A percentile compares a stretch with the other conserved stretches of the same genome.
Evolutionary conservation across 1,140 invertebrate species (phyloP).

Genomic region (Caerostris darwini): DNA sequence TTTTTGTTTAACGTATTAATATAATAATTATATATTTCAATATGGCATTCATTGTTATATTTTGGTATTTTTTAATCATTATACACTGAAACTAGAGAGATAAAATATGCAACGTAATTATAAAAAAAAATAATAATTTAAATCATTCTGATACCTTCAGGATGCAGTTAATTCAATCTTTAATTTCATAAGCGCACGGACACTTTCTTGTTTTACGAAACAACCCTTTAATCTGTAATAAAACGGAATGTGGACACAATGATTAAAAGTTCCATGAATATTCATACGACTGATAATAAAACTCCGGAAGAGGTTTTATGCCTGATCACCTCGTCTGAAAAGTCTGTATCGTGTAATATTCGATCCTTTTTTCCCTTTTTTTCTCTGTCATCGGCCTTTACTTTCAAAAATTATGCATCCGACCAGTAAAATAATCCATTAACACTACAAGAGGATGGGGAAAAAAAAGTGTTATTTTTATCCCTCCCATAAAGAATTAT

Average conservation of each 20-base stretch:
- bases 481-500: slow-evolving; percentile 76
- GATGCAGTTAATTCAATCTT: slow-evolving; percentile 51
- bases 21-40: no score
- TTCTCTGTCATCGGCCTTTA: background rate
- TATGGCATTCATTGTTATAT: no score
- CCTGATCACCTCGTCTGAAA: slow-evolving; percentile 58
- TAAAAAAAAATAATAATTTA: background rate
- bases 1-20: no score
- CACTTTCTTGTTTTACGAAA: slow-evolving; percentile 14
- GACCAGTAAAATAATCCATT: slow-evolving; percentile 75
- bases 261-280: slow-evolving; percentile 69
- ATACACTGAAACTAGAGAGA: background rate
- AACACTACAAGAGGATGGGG: slow-evolving; percentile 30
- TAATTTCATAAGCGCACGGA: slow-evolving; percentile 57
- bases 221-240: slow-evolving; percentile 21
- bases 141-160: background rate
- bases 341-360: slow-evolving; percentile 66
- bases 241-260: slow-evolving; percentile 25
- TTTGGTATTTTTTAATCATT: no score
- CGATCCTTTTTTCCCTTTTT: slow-evolving; percentile 26
- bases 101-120: background rate
- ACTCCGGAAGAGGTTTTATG: slow-evolving; percentile 16
- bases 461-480: slow-evolving; percentile 76
- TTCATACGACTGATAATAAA: slow-evolving; percentile 64
- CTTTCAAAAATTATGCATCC: slow-evolving; percentile 73